Percentiles rank a stretch among this genome's conserved stretches.
Evolutionary conservation across 2,888 invertebrate genomes (phyloP).

Genomic region (Oscheius sp.): DNA sequence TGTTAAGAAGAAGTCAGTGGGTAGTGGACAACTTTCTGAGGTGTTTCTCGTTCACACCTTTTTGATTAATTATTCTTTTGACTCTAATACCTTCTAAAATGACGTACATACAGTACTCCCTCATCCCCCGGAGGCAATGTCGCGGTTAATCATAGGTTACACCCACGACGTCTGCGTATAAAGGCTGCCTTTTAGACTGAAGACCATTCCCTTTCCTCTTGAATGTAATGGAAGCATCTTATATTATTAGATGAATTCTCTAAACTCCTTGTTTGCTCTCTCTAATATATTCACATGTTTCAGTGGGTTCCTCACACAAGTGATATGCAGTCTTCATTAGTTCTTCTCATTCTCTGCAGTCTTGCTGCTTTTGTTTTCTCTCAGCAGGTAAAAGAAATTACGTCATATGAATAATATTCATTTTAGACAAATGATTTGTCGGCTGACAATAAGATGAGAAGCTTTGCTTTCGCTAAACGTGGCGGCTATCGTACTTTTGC

Average conservation of each 20-base stretch:
- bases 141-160: conserved; percentile 21
- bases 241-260: too few species aligned
- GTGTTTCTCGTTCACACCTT: too few species aligned
- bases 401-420: neutral
- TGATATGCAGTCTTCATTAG: conserved; percentile 32
- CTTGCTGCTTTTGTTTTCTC: conserved; percentile 21
- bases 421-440: conserved; percentile 26
- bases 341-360: conserved; percentile 16
- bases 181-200: neutral
- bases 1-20: too few species aligned
- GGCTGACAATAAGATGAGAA: conserved; percentile 29
- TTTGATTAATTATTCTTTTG: too few species aligned
- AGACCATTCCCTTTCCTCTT: neutral
- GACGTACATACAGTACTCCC: conserved; percentile 1
- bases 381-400: conserved; percentile 19
- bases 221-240: too few species aligned
- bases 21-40: too few species aligned
- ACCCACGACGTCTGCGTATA: conserved; percentile 20
- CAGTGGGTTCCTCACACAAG: conserved; percentile 17
- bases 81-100: neutral
- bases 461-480: conserved; percentile 30
- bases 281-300: neutral
- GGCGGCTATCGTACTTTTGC: conserved; percentile 38
- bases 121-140: conserved; percentile 7
- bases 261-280: neutral